A percentile compares a stretch with the other conserved stretches of the same genome.
These are phyloP conservation scores for Muscicapa adusta DNA, from an alignment of 2,113 vertebrate species.

Conservation along the genomic window DNA sequence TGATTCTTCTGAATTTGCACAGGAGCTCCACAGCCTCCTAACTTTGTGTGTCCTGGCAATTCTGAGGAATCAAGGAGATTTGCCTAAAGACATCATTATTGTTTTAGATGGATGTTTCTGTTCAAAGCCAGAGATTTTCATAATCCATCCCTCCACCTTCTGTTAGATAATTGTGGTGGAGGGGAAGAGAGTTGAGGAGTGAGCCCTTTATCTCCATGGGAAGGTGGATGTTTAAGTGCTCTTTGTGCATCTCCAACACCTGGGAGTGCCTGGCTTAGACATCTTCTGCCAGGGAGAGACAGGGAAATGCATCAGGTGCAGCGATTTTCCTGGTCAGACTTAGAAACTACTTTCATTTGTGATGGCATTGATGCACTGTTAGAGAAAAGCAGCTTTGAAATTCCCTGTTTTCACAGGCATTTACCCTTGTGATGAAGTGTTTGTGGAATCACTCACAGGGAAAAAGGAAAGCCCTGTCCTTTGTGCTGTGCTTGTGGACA, in stretches of 20 bases:
- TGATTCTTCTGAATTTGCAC: not conserved
- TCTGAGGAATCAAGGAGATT: not conserved
- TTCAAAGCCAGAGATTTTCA: not conserved
- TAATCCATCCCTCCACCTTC: not conserved
- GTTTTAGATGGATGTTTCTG: not conserved
- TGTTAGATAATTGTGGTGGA: not conserved
- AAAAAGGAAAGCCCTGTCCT: not conserved
- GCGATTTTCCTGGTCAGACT: not conserved
- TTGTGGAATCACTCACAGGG: not conserved
- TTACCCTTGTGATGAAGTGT: not conserved
- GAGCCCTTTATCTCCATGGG: not conserved
- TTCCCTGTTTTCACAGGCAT: not conserved
- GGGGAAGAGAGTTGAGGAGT: not conserved
- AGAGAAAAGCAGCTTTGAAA: not conserved
- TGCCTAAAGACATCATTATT: not conserved
- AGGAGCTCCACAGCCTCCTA: not conserved
- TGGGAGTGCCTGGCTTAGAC: not conserved
- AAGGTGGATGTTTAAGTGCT: not conserved
- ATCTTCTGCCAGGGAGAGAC: not conserved
- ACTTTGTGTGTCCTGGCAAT: fast-evolving
- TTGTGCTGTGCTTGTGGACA: fast-evolving
- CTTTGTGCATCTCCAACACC: not conserved
- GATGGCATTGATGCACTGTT: not conserved
- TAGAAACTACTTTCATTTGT: not conserved
- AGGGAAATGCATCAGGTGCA: not conserved